Percentiles rank a stretch among this genome's conserved stretches.
Evolutionary conservation across 2,113 vertebrate species (phyloP).

Genomic region (Orientallactaga bullata): DNA sequence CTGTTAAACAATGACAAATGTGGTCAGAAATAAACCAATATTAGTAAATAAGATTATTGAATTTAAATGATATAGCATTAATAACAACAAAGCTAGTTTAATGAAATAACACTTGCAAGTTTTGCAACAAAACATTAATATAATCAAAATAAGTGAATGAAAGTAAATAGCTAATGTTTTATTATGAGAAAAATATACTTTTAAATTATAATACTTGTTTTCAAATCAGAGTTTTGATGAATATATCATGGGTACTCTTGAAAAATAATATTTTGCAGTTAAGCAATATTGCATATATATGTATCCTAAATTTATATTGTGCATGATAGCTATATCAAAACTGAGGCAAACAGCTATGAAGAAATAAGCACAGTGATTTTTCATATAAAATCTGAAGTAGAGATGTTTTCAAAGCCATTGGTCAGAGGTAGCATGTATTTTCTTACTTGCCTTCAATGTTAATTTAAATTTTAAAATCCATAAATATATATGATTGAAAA

Average conservation of each 20-base stretch:
- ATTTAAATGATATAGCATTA: neutral
- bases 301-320: neutral
- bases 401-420: neutral
- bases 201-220: neutral
- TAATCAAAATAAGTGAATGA: conserved; percentile 5
- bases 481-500: neutral
- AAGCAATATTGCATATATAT: neutral
- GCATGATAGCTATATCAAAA: neutral
- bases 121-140: neutral
- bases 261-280: neutral
- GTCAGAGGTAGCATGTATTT: neutral
- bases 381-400: neutral
- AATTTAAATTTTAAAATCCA: neutral
- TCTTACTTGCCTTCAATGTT: neutral
- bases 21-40: conserved; percentile 30
- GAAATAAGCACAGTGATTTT: neutral
- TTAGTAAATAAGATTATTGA: conserved; percentile 48
- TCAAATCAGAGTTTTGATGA: neutral
- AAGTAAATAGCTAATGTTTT: neutral
- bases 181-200: neutral
- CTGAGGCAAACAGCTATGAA: neutral
- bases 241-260: too few relatives aligned
- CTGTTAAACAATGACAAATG: conserved; percentile 52
- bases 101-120: neutral
- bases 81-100: conserved; percentile 34